A percentile compares a stretch with the other conserved stretches of the same genome.
phyloP scores from a whole-genome alignment of 1,140 invertebrate species.

The Calliopsis andreniformis region DNA sequence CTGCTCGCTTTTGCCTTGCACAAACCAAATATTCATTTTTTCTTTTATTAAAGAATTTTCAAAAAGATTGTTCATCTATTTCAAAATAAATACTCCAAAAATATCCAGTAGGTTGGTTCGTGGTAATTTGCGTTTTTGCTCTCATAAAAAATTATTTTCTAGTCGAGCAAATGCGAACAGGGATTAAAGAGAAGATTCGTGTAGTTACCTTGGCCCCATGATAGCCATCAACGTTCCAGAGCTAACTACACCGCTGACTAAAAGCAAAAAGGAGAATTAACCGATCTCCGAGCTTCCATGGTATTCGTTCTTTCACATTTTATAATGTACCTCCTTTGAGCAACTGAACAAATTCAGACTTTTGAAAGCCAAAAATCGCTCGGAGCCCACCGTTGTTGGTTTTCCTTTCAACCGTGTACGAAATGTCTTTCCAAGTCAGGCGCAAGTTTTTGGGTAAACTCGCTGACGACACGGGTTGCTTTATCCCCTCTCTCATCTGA shows the following conservation, averaged over 20 bases:
- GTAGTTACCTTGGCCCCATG: constrained; percentile 79
- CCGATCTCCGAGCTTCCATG: neutral
- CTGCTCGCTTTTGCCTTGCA: too few species aligned
- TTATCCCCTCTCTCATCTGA: constrained; percentile 1
- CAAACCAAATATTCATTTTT: too few species aligned
- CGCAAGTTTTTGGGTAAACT: constrained; percentile 47
- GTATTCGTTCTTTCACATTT: neutral
- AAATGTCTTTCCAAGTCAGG: constrained; percentile 65
- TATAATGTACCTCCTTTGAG: constrained; percentile 60
- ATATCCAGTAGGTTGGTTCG: too few species aligned
- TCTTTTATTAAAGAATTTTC: too few species aligned
- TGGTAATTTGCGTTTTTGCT: neutral
- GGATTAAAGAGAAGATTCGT: neutral
- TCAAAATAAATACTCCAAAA: too few species aligned
- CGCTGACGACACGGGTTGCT: neutral
- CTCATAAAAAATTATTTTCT: neutral
- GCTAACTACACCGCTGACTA: constrained; percentile 76
- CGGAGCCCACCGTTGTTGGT: constrained; percentile 44
- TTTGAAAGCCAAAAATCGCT: constrained; percentile 54
- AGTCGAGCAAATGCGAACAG: neutral
- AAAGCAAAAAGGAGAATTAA: constrained; percentile 39
- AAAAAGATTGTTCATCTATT: too few species aligned
- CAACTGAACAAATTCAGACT: constrained; percentile 52
- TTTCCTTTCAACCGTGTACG: constrained; percentile 56
- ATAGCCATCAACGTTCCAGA: constrained; percentile 78